These are phyloP conservation scores for Brachyptera putata DNA, from an alignment of 2,888 invertebrate species.

Conservation along the genomic window DNA sequence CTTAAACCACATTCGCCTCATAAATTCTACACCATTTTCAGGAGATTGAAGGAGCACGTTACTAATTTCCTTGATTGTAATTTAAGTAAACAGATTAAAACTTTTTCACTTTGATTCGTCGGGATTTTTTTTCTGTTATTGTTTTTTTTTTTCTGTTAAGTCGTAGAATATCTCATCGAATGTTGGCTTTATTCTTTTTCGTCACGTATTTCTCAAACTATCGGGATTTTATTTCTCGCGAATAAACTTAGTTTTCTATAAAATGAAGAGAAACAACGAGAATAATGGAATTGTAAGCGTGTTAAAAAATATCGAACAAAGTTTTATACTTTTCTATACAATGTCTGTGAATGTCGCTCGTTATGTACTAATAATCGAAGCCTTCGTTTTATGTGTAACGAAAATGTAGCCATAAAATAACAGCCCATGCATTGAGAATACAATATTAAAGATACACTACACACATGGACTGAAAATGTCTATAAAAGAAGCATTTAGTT, in stretches of 20 bases:
- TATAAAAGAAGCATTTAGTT: too few relatives aligned
- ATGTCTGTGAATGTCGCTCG: too few relatives aligned
- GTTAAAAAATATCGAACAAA: not conserved
- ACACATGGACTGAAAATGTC: too few relatives aligned
- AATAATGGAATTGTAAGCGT: not conserved
- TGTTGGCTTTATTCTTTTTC: conserved; percentile 28
- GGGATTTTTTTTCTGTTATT: not conserved
- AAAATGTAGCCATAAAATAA: too few relatives aligned
- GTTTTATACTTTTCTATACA: too few relatives aligned
- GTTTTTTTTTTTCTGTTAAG: not conserved
- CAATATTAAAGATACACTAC: too few relatives aligned
- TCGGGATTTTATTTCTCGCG: not conserved
- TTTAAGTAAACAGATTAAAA: not conserved
- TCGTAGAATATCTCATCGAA: not conserved
- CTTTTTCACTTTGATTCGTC: not conserved
- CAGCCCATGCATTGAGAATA: too few relatives aligned
- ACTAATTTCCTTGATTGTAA: not conserved
- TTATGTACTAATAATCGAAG: too few relatives aligned
- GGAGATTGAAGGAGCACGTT: not conserved
- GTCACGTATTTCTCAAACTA: conserved; percentile 25
- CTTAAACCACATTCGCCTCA: conserved; percentile 16
- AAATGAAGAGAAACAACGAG: not conserved
- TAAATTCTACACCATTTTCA: conserved; percentile 4
- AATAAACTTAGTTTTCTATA: not conserved
- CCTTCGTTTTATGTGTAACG: too few relatives aligned